These are phyloP conservation scores for Chydorus sphaericus DNA, from an alignment of 2,888 invertebrate species.

Conservation along the genomic window DNA sequence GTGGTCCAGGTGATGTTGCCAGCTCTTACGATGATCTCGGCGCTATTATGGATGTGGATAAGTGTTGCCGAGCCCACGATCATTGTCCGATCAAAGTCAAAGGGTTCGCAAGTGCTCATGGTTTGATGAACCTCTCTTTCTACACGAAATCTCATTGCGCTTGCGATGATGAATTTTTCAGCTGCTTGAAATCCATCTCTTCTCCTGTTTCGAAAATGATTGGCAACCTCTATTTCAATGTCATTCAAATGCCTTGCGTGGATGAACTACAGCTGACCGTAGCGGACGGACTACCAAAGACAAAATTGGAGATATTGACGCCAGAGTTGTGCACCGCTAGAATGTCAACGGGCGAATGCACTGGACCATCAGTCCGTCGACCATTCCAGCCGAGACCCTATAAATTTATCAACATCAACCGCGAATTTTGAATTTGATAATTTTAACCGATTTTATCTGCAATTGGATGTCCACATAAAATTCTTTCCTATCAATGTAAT, in stretches of 20 bases:
- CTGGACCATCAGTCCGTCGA: neutral
- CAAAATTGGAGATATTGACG: neutral
- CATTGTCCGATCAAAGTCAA: constrained; percentile 68
- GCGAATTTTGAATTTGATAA: neutral
- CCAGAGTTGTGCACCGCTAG: neutral
- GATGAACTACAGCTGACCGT: constrained; percentile 32
- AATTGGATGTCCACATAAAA: no score
- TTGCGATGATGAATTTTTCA: constrained; percentile 68
- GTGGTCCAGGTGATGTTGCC: constrained; percentile 79
- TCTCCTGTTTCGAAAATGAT: constrained; percentile 56
- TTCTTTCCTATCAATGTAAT: no score
- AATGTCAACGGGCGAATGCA: constrained; percentile 2
- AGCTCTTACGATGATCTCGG: constrained; percentile 71
- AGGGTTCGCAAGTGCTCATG: constrained; percentile 55
- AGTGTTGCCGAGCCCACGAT: constrained; percentile 79
- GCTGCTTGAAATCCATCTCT: constrained; percentile 59
- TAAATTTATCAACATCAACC: neutral
- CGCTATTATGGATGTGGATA: constrained; percentile 49
- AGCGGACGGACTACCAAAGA: neutral
- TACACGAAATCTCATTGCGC: constrained; percentile 79
- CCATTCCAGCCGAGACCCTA: constrained; percentile 4
- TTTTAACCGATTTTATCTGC: no score
- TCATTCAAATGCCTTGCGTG: constrained; percentile 58
- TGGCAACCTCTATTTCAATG: constrained; percentile 74
- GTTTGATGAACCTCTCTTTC: constrained; percentile 64